phyloP scores from a whole-genome alignment of 1,140 invertebrate species.

The Geopemphigus sp. region DNA sequence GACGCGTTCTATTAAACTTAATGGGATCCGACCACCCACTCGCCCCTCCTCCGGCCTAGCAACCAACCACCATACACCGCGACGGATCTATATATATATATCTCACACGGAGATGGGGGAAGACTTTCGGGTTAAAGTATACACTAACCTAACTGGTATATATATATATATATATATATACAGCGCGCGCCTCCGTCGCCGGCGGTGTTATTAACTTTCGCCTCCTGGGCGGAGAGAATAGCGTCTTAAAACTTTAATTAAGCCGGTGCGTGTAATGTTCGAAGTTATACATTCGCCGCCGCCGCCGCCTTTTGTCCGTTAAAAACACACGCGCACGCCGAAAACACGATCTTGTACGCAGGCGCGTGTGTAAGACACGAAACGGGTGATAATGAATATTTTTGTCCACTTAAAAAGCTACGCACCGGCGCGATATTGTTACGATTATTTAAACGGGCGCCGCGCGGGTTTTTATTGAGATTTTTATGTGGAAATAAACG shows the following conservation, averaged over 20 bases:
- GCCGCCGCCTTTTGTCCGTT: neutral
- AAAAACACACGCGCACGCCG: neutral
- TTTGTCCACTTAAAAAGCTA: neutral
- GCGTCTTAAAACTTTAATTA: conserved; percentile 46
- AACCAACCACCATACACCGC: too few relatives aligned
- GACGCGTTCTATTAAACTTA: conserved; percentile 20
- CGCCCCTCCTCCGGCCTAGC: too few relatives aligned
- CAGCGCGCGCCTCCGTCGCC: neutral
- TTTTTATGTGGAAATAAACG: conserved; percentile 40
- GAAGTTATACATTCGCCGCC: neutral
- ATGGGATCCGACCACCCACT: neutral
- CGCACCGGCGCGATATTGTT: neutral
- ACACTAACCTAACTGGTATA: neutral
- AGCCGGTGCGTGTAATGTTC: conserved; percentile 44
- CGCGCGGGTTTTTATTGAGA: conserved; percentile 21
- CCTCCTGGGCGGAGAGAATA: neutral
- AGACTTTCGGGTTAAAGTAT: conserved; percentile 3
- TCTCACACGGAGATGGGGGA: too few relatives aligned
- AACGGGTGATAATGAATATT: conserved; percentile 26
- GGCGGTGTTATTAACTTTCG: conserved; percentile 15
- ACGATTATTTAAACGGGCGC: neutral
- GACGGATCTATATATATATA: neutral
- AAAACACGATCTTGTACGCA: too few relatives aligned
- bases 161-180: neutral
- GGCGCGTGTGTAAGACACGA: neutral